phyloP scores from a whole-genome alignment of 2,113 vertebrate genomes.

The Cyanoderma ruficeps region DNA sequence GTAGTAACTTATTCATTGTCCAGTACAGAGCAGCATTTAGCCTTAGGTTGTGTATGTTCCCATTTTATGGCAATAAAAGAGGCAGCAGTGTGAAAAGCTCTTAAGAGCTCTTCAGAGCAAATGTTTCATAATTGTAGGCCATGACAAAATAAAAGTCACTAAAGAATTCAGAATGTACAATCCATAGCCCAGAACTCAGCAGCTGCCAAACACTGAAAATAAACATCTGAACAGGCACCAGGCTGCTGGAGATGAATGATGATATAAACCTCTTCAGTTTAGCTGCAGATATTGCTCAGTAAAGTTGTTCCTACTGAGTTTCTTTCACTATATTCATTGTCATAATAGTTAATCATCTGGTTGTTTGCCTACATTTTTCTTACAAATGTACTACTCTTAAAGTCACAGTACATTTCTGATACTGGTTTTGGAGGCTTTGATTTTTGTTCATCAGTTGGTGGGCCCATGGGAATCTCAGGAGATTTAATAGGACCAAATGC shows the following conservation, averaged over 20 bases:
- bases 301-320: background rate
- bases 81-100: slow-evolving; percentile 2
- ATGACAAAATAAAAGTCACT: slow-evolving; percentile 21
- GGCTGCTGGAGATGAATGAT: background rate
- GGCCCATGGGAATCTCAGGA: background rate
- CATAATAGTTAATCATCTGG: background rate
- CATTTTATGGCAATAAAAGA: slow-evolving; percentile 6
- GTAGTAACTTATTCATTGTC: background rate
- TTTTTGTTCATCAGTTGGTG: background rate
- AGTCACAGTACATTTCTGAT: background rate
- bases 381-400: background rate
- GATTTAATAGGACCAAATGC: background rate
- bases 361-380: background rate
- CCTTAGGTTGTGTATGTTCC: slow-evolving; percentile 23
- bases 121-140: slow-evolving; percentile 17
- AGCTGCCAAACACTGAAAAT: background rate
- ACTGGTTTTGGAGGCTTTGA: background rate
- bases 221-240: background rate
- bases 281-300: background rate
- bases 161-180: background rate
- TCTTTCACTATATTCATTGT: background rate
- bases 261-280: background rate
- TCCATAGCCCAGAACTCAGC: background rate
- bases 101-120: slow-evolving; percentile 1
- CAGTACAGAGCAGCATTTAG: background rate